These are phyloP conservation scores for Gastrophysa polygoni DNA, from an alignment of 2,888 invertebrate species.

Conservation along the genomic window DNA sequence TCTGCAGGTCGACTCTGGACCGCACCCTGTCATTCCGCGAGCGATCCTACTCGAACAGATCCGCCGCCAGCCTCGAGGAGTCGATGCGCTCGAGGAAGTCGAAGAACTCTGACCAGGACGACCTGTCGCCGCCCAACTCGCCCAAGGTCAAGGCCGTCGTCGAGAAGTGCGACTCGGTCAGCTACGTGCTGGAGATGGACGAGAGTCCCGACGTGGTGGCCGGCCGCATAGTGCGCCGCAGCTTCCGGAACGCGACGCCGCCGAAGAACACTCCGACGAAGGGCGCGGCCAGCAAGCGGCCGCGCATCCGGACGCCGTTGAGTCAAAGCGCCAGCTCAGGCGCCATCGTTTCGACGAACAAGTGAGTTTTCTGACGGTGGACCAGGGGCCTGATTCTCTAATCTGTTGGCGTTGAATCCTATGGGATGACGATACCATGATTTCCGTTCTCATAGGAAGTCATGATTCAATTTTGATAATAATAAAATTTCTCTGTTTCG, in stretches of 20 bases:
- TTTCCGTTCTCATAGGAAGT: too few species aligned
- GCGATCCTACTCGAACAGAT: conserved; percentile 42
- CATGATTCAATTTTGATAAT: too few species aligned
- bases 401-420: too few species aligned
- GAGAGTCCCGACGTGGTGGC: conserved; percentile 75
- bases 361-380: conserved; percentile 23
- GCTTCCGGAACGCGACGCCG: conserved; percentile 64
- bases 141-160: conserved; percentile 81
- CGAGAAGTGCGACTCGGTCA: conserved; percentile 84
- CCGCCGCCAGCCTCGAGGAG: conserved; percentile 20
- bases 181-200: conserved; percentile 83
- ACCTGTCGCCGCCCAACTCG: conserved; percentile 67
- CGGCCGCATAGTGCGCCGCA: conserved; percentile 71
- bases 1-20: conserved; percentile 42
- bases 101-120: conserved; percentile 50
- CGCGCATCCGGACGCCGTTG: conserved; percentile 55
- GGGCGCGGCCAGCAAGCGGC: conserved; percentile 57
- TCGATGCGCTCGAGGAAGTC: conserved; percentile 44
- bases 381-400: too few species aligned
- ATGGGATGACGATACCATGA: too few species aligned
- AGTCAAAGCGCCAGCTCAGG: conserved; percentile 63
- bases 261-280: conserved; percentile 55
- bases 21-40: conserved; percentile 52
- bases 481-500: too few species aligned
- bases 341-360: conserved; percentile 55